Evolutionary conservation across 2,888 invertebrate genomes (phyloP).

Genomic region (Abrostola tripartita): DNA sequence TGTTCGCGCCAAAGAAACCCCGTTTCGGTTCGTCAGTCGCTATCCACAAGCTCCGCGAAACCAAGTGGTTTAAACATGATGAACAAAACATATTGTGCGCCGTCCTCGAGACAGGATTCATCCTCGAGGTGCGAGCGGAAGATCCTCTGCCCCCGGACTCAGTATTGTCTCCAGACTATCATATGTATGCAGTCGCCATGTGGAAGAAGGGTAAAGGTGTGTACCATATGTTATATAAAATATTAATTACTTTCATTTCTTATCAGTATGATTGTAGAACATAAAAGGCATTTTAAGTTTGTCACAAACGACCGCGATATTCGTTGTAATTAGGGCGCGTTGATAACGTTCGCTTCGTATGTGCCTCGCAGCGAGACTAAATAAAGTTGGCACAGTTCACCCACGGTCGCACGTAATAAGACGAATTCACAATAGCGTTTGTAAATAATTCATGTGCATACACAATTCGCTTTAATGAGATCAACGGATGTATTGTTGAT

Average conservation of each 20-base stretch:
- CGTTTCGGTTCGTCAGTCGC: conserved; percentile 90
- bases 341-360: conserved; percentile 65
- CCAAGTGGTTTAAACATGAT: conserved; percentile 92
- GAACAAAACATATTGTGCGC: conserved; percentile 92
- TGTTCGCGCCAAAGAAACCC: conserved; percentile 86
- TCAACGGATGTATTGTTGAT: conserved; percentile 61
- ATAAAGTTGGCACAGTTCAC: conserved; percentile 68
- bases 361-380: conserved; percentile 70
- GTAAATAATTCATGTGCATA: conserved; percentile 75
- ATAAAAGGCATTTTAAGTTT: conserved; percentile 27
- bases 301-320: conserved; percentile 44
- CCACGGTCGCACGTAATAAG: conserved; percentile 66
- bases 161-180: conserved; percentile 84
- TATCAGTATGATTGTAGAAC: conserved; percentile 22
- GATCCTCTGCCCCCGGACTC: conserved; percentile 84
- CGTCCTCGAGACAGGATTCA: conserved; percentile 92
- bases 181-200: conserved; percentile 91
- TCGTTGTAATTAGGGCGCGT: conserved; percentile 59
- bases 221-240: conserved; percentile 55
- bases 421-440: conserved; percentile 72
- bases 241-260: conserved; percentile 19
- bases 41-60: conserved; percentile 91
- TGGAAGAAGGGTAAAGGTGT: conserved; percentile 92
- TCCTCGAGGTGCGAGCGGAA: conserved; percentile 89
- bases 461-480: conserved; percentile 60